phyloP scores from a whole-genome alignment of 2,797 vertebrate genomes.

The Pelodytes ibericus region DNA sequence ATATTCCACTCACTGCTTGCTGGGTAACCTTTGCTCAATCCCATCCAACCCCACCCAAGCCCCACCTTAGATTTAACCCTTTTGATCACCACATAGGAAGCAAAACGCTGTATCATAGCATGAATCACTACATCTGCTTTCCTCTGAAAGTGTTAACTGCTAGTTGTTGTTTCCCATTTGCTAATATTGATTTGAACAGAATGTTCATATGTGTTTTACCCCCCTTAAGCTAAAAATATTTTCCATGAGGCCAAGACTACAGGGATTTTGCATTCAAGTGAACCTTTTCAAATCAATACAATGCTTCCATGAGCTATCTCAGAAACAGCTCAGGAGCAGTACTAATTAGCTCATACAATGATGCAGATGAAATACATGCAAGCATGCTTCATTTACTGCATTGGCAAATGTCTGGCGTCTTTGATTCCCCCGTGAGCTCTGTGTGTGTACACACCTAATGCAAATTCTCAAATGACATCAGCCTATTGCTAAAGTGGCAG shows the following conservation, averaged over 20 bases:
- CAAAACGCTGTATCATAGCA: not conserved
- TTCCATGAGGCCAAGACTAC: not conserved
- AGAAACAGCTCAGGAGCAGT: slow-evolving; percentile 51
- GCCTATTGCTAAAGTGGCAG: slow-evolving; percentile 64
- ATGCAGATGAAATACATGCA: not conserved
- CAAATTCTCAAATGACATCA: slow-evolving; percentile 61
- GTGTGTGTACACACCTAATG: slow-evolving; percentile 41
- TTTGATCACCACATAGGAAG: not conserved
- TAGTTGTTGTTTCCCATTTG: not conserved
- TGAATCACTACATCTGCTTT: not conserved
- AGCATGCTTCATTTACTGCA: slow-evolving; percentile 56
- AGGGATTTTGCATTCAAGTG: not conserved
- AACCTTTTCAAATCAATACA: slow-evolving; percentile 37
- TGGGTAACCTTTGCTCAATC: slow-evolving; percentile 12
- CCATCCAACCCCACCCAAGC: too few species aligned
- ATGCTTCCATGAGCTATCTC: not conserved
- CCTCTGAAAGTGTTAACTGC: not conserved
- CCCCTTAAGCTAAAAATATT: slow-evolving; percentile 15
- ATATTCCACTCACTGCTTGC: slow-evolving; percentile 7
- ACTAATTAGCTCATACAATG: slow-evolving; percentile 59
- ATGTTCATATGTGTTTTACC: slow-evolving; percentile 24
- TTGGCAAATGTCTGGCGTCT: slow-evolving; percentile 45
- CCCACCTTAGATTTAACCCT: not conserved
- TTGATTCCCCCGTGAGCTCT: slow-evolving; percentile 48
- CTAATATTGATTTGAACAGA: slow-evolving; percentile 33